A percentile compares a stretch with the other conserved stretches of the same genome.
phyloP scores from a whole-genome alignment of 2,888 invertebrate genomes.

The Pristionchus japonicus region DNA sequence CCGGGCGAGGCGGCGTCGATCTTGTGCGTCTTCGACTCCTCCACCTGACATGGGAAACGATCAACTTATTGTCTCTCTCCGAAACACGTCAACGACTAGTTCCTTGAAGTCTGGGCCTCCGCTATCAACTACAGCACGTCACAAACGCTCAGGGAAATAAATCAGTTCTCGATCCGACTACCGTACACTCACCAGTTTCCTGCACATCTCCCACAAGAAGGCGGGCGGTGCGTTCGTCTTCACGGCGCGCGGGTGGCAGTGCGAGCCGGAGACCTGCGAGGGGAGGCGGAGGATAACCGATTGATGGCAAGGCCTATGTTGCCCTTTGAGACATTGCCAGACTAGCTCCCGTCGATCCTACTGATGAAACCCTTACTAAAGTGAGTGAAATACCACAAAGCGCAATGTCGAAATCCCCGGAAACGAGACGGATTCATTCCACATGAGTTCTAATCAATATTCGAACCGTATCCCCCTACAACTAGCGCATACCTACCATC shows the following conservation, averaged over 20 bases:
- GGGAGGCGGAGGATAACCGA: no score
- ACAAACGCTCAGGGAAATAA: neutral
- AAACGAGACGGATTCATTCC: no score
- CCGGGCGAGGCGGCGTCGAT: conserved; percentile 28
- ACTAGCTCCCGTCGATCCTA: no score
- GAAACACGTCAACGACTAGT: neutral
- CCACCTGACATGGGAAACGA: neutral
- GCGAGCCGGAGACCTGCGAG: conserved; percentile 88
- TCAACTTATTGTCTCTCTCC: no score
- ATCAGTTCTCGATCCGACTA: neutral
- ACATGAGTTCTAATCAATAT: no score
- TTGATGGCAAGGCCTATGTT: no score
- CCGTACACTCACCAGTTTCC: conserved; percentile 79
- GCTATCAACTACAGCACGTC: neutral
- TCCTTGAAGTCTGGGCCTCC: neutral
- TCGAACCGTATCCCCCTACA: no score
- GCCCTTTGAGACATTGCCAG: no score
- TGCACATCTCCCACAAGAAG: conserved; percentile 92
- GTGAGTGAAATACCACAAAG: no score
- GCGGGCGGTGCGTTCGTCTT: conserved; percentile 91
- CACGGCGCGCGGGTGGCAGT: conserved; percentile 88
- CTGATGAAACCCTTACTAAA: no score
- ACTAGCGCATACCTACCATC: no score
- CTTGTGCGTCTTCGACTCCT: conserved; percentile 23
- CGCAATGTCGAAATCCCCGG: no score